phyloP scores from a whole-genome alignment of 2,888 invertebrate genomes.

The Automeris io region DNA sequence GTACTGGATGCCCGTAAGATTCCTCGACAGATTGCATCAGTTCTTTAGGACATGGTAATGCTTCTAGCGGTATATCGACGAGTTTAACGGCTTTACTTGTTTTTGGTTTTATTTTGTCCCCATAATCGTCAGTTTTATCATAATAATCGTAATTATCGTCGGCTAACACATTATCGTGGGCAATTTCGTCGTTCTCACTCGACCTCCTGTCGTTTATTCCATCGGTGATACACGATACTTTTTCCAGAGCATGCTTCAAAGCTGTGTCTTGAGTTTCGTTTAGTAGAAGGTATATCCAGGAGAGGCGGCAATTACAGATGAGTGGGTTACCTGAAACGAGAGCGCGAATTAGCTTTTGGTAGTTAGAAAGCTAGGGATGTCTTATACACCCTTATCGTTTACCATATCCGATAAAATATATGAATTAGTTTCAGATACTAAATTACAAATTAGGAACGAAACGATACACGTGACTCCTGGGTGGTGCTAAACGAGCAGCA shows the following conservation, averaged over 20 bases:
- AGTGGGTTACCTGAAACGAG: slow-evolving; percentile 85
- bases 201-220: slow-evolving; percentile 40
- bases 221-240: slow-evolving; percentile 83
- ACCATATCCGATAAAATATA: no score
- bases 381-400: no score
- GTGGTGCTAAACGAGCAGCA: no score
- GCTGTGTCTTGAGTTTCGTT: slow-evolving; percentile 84
- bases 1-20: slow-evolving; percentile 63
- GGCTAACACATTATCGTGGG: slow-evolving; percentile 41
- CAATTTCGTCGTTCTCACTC: slow-evolving; percentile 41
- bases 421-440: no score
- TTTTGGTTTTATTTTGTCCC: slow-evolving; percentile 38
- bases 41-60: slow-evolving; percentile 68
- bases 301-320: slow-evolving; percentile 88
- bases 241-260: slow-evolving; percentile 81
- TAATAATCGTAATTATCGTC: slow-evolving; percentile 65
- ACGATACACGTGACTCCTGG: no score
- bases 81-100: slow-evolving; percentile 50
- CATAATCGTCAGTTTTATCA: slow-evolving; percentile 54
- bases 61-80: slow-evolving; percentile 55
- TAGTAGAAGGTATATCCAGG: slow-evolving; percentile 86
- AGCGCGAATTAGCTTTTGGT: slow-evolving; percentile 20
- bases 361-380: no score
- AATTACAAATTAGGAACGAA: no score
- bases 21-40: slow-evolving; percentile 61